Conservation (phyloP, 2,888 invertebrate genomes). For the Synanthedon vespiformis region DNA sequence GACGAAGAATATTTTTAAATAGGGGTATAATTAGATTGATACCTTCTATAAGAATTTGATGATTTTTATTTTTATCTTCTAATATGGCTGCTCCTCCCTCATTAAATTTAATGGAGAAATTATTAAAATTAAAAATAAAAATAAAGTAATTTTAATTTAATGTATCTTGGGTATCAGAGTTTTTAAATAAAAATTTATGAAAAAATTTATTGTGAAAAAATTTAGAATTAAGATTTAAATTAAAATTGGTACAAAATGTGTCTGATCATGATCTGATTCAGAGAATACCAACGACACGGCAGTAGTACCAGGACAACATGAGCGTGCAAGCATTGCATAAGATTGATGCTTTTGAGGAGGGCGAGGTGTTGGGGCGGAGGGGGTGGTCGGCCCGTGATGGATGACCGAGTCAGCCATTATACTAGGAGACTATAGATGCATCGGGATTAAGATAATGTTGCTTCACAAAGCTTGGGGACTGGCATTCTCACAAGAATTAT, state of each 20-base stretch:
- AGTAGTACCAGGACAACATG: conserved; percentile 33
- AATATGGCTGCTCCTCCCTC: no score
- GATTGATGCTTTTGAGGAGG: conserved; percentile 44
- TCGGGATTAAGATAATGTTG: conserved; percentile 12
- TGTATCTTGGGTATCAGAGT: conserved; percentile 82
- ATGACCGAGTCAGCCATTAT: conserved; percentile 22
- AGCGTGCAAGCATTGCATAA: conserved; percentile 42
- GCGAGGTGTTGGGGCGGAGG: conserved; percentile 1
- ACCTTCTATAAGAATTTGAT: no score
- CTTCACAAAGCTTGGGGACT: not conserved
- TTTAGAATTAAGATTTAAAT: no score
- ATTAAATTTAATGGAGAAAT: no score
- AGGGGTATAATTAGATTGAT: no score
- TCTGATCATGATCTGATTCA: not conserved
- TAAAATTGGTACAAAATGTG: no score
- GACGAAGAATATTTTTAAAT: no score
- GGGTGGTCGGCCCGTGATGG: conserved; percentile 21
- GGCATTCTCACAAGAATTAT: not conserved
- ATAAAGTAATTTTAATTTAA: conserved; percentile 70
- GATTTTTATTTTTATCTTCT: no score
- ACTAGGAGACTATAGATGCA: conserved; percentile 10
- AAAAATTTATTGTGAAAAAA: no score
- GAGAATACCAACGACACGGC: not conserved
- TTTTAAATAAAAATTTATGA: conserved; percentile 59
- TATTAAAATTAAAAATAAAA: conserved; percentile 56